Evolutionary conservation across 2,888 invertebrate genomes (phyloP).

Genomic region (Acrobasis consociella): DNA sequence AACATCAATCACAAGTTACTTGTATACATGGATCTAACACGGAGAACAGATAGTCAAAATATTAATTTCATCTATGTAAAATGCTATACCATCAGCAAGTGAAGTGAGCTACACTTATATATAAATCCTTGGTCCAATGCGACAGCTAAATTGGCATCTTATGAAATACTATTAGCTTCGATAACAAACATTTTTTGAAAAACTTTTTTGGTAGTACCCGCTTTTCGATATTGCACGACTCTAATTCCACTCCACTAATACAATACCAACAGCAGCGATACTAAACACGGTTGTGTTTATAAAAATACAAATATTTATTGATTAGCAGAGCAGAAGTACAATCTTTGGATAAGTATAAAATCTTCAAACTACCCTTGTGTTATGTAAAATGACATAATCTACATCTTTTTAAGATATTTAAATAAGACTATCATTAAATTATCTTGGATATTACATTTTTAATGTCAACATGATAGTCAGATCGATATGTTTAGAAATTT

Average conservation of each 20-base stretch:
- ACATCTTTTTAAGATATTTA: not conserved
- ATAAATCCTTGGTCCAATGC: conserved; percentile 77
- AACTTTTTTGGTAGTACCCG: conserved; percentile 42
- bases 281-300: conserved; percentile 25
- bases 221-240: conserved; percentile 62
- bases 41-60: conserved; percentile 69
- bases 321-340: conserved; percentile 32
- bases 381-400: conserved; percentile 27
- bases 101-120: conserved; percentile 75
- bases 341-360: conserved; percentile 26
- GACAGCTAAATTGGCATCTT: conserved; percentile 77
- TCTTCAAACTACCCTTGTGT: conserved; percentile 27
- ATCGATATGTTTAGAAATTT: conserved; percentile 10
- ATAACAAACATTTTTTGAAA: conserved; percentile 43
- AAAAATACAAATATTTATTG: conserved; percentile 30
- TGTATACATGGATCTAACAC: conserved; percentile 75
- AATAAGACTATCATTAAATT: not conserved
- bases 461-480: not conserved
- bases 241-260: conserved; percentile 31
- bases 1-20: conserved; percentile 73
- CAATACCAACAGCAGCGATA: conserved; percentile 28
- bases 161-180: conserved; percentile 62
- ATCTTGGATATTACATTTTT: not conserved
- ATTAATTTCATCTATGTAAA: conserved; percentile 46
- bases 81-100: conserved; percentile 71